Evolutionary conservation across 2,113 vertebrate species (phyloP), one percentile per base, ranked within the genome.

Genomic region (Lonchura striata): DNA sequence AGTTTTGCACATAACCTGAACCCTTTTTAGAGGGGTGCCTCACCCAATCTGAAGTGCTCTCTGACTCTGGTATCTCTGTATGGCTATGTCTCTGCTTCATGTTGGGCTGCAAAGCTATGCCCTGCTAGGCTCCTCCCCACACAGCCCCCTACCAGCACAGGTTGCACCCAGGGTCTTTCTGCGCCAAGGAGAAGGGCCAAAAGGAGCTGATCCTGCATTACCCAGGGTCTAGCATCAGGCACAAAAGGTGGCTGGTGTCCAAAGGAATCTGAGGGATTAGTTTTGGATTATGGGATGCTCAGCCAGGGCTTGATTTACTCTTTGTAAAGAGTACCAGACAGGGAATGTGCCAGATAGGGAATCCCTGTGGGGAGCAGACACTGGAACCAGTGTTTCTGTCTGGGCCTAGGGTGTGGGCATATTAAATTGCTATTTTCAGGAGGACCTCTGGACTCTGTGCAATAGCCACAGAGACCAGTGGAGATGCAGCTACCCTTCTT

Each of bases 91-190:
- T 25, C 46, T 53, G 2, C 0, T 13, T 28, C 44, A 37, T 54
- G 27, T 11, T 0, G 0, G 23, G 22, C 39, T 82, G 47, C 1
- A 2, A 42, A 49, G 8, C 15, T 46, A 0, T 24, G 16, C 42
- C 42, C 57, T 31, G 23, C 56, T 37, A 6, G 33, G 33, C 7
- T 33, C 2, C 53, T 30, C 47, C 46, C 15, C 11, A 7, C 20
- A 27, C 39, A 59, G 39, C 49, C 30, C 35, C 11, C 2, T 2
- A 5, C 5, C 35, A 28, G 25, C 28, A 33, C 7, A 3, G 27
- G 12, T 3, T 27, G 59, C 18, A 53, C 30, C 23, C 0, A 0
- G 31, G 7, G 5, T 39, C 65, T 27, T 77, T 42, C 30, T 60
- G 50, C 57, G 15, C 13, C 9, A 27, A 50, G 39, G 9, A 39